These are phyloP conservation scores for Melipona beecheii DNA, from an alignment of 2,888 invertebrate species.

Conservation along the genomic window DNA sequence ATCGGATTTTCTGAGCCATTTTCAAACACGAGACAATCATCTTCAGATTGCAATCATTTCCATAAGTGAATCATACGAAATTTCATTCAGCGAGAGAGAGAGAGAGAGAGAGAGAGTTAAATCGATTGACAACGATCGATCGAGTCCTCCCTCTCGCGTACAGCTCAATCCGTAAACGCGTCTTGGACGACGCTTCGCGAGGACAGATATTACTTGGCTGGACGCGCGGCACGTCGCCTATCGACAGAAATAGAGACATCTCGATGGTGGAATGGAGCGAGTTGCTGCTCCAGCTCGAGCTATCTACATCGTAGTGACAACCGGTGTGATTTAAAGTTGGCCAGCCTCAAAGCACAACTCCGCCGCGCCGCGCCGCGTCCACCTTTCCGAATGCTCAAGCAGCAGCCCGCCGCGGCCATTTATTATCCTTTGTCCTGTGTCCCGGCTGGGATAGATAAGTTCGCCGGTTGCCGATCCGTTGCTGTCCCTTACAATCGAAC, in stretches of 20 bases:
- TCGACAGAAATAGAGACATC: slow-evolving; percentile 64
- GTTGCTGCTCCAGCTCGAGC: slow-evolving; percentile 29
- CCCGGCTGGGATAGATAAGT: slow-evolving; percentile 65
- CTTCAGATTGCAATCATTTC: too few relatives aligned
- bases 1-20: too few relatives aligned
- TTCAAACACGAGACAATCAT: too few relatives aligned
- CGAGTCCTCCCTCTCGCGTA: slow-evolving; percentile 13
- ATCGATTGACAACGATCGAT: not conserved
- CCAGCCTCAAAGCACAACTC: slow-evolving; percentile 53
- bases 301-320: slow-evolving; percentile 60
- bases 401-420: slow-evolving; percentile 63
- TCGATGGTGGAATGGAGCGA: slow-evolving; percentile 33
- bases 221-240: slow-evolving; percentile 30
- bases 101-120: not conserved
- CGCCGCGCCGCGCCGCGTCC: slow-evolving; percentile 27
- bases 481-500: slow-evolving; percentile 50
- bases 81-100: not conserved
- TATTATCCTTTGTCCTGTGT: slow-evolving; percentile 72
- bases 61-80: not conserved
- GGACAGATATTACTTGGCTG: slow-evolving; percentile 47
- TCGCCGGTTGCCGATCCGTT: slow-evolving; percentile 45
- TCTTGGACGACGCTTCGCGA: slow-evolving; percentile 7
- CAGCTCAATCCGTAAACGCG: slow-evolving; percentile 23
- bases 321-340: slow-evolving; percentile 67
- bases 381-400: slow-evolving; percentile 63